These are phyloP conservation scores for Orientallactaga sibirica DNA, from an alignment of 2,797 vertebrate species.

Conservation along the genomic window DNA sequence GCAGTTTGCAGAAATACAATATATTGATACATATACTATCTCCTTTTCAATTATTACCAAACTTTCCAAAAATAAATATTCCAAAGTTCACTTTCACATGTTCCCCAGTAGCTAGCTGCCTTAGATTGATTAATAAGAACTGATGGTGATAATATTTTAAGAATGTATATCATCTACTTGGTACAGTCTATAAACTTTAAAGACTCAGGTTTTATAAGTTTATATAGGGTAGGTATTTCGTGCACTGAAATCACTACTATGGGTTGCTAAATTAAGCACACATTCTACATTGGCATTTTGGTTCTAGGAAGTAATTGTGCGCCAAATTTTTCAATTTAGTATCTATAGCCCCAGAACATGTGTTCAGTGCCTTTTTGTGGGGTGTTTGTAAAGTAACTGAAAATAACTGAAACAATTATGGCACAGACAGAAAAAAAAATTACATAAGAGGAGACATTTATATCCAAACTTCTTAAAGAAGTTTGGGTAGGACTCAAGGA, in stretches of 20 bases:
- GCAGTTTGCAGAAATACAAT: not conserved
- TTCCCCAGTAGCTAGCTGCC: slow-evolving; percentile 55
- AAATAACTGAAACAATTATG: slow-evolving; percentile 80
- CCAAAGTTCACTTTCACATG: slow-evolving; percentile 61
- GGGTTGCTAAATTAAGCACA: slow-evolving; percentile 85
- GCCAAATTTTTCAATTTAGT: slow-evolving; percentile 84
- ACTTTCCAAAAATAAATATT: slow-evolving; percentile 73
- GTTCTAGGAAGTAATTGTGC: slow-evolving; percentile 83
- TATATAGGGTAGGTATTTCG: slow-evolving; percentile 83
- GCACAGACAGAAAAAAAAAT: slow-evolving; percentile 62
- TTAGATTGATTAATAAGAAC: slow-evolving; percentile 81
- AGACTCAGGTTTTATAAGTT: slow-evolving; percentile 80
- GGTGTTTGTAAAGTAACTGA: slow-evolving; percentile 79
- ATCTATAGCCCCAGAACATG: slow-evolving; percentile 67
- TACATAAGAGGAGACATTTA: slow-evolving; percentile 56
- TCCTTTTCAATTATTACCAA: slow-evolving; percentile 66
- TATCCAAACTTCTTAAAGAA: slow-evolving; percentile 69
- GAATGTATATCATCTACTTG: slow-evolving; percentile 49
- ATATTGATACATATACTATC: slow-evolving; percentile 67
- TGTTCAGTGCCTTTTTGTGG: slow-evolving; percentile 81
- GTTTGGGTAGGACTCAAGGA: slow-evolving; percentile 48
- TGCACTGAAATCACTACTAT: slow-evolving; percentile 84
- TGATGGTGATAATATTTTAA: slow-evolving; percentile 72
- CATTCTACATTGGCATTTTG: slow-evolving; percentile 85
- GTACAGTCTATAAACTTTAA: slow-evolving; percentile 83